Evolutionary conservation across 2,797 vertebrate species (phyloP).

Genomic region (Urosaurus nigricauda): DNA sequence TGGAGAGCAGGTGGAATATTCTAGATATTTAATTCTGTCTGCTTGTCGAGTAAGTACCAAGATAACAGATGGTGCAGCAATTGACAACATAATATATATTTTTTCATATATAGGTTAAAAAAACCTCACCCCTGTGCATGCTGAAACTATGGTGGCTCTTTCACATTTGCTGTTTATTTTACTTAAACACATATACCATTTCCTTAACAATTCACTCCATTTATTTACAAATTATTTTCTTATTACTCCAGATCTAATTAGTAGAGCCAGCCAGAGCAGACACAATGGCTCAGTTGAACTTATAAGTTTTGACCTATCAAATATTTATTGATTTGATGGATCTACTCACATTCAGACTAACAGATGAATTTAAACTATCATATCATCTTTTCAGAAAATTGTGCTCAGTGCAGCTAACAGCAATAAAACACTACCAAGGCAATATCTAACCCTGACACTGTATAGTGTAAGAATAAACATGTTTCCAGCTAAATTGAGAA

Average conservation of each 20-base stretch:
- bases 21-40: background rate
- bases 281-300: no score
- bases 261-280: no score
- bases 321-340: no score
- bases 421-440: background rate
- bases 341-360: no score
- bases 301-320: no score
- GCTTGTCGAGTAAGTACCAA: background rate
- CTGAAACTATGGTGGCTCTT: background rate
- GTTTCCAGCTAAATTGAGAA: background rate
- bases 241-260: no score
- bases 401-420: background rate
- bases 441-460: background rate
- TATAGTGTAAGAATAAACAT: no score
- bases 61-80: no score
- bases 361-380: background rate
- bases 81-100: no score
- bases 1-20: background rate
- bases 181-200: background rate
- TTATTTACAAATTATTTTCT: no score
- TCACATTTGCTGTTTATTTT: background rate
- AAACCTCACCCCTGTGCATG: background rate
- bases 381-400: background rate
- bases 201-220: no score
- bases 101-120: background rate